Percentiles rank a stretch among this genome's conserved stretches.
Evolutionary conservation across 1,140 invertebrate genomes (phyloP).

Genomic region (Cataglyphis hispanica): DNA sequence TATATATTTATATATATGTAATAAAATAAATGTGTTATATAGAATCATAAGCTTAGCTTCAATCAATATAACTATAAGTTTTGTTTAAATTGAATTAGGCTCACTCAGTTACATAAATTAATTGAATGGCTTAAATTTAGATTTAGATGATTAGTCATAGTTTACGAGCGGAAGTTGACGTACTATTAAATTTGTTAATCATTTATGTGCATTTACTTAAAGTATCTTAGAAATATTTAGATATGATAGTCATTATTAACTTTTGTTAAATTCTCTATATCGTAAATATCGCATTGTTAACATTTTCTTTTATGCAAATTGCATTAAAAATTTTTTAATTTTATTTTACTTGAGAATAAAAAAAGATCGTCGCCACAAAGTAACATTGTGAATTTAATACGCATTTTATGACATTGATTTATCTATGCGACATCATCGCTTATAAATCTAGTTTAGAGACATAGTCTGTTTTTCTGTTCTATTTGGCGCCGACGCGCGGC

Average conservation of each 20-base stretch:
- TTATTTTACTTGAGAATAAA: not conserved
- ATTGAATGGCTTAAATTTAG: slow-evolving; percentile 44
- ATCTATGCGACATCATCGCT: not conserved
- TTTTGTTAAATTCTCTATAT: not conserved
- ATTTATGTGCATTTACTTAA: not conserved
- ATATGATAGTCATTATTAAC: not conserved
- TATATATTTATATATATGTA: no score
- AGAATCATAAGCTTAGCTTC: not conserved
- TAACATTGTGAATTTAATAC: not conserved
- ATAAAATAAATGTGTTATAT: not conserved
- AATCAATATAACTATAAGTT: not conserved
- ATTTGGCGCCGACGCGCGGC: not conserved
- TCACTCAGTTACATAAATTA: slow-evolving; percentile 27
- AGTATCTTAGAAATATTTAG: slow-evolving; percentile 15
- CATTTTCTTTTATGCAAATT: not conserved
- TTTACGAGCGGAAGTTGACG: slow-evolving; percentile 34
- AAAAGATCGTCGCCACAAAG: no score
- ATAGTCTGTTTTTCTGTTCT: not conserved
- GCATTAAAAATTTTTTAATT: not conserved
- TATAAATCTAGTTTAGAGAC: not conserved
- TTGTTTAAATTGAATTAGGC: slow-evolving; percentile 41
- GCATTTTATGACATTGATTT: not conserved
- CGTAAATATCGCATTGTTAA: not conserved
- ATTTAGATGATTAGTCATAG: slow-evolving; percentile 11
- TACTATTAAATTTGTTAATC: slow-evolving; percentile 43